phyloP scores from a whole-genome alignment of 23 tunicate species.

The Oikopleura vanhoeffeni region DNA sequence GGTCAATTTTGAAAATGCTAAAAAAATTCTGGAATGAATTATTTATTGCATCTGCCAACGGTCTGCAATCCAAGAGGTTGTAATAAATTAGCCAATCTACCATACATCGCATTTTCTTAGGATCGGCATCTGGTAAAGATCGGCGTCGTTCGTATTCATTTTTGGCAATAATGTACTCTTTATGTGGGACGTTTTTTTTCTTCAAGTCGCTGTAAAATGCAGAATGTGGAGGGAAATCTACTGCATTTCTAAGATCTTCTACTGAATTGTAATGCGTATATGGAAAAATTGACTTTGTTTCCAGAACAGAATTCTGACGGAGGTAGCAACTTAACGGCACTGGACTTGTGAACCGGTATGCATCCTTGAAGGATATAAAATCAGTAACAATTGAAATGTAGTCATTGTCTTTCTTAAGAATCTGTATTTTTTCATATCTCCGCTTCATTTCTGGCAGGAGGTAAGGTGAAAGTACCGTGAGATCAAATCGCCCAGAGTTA shows the following conservation, averaged over 20 bases:
- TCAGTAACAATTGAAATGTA: not conserved
- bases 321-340: not conserved
- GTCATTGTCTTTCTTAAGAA: not conserved
- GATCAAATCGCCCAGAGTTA: not conserved
- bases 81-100: not conserved
- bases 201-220: not conserved
- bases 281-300: not conserved
- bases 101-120: not conserved
- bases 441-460: not conserved
- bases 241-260: not conserved
- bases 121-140: not conserved
- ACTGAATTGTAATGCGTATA: not conserved
- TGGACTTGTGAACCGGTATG: not conserved
- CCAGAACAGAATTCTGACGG: not conserved
- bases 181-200: not conserved
- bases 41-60: not conserved
- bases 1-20: not conserved
- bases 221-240: not conserved
- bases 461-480: not conserved
- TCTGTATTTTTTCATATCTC: not conserved
- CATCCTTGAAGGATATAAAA: not conserved
- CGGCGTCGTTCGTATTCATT: not conserved
- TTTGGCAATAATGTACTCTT: not conserved
- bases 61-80: not conserved
- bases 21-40: not conserved